A percentile compares a stretch with the other conserved stretches of the same genome.
phyloP scores from a whole-genome alignment of 1,140 invertebrate species.

The Camponotus vicinus region DNA sequence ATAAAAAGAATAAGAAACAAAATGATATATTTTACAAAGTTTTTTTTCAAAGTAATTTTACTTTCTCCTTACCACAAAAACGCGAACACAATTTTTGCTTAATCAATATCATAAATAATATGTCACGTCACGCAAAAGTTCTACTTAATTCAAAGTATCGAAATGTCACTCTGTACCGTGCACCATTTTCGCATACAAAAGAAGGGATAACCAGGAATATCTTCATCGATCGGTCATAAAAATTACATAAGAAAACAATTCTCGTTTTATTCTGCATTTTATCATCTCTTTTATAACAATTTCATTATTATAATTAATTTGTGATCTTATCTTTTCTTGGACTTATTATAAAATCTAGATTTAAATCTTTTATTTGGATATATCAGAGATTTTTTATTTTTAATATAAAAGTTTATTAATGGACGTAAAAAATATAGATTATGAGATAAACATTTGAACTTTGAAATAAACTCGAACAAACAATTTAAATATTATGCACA shows the following conservation, averaged over 20 bases:
- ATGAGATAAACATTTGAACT: too few species aligned
- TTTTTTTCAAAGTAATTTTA: background rate
- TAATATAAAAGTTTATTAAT: too few species aligned
- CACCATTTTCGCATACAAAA: slow-evolving; percentile 38
- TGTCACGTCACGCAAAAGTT: slow-evolving; percentile 1
- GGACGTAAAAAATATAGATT: background rate
- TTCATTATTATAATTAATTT: slow-evolving; percentile 5
- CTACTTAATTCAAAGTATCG: slow-evolving; percentile 29
- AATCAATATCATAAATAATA: slow-evolving; percentile 32
- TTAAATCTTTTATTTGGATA: background rate
- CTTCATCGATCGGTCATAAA: slow-evolving; percentile 60
- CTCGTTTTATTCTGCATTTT: background rate
- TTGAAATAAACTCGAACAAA: too few species aligned
- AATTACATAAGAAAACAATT: slow-evolving; percentile 31
- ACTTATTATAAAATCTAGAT: background rate
- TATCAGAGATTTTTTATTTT: background rate
- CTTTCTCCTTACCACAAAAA: background rate
- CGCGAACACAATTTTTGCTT: background rate
- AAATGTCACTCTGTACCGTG: slow-evolving; percentile 39
- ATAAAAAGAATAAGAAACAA: background rate
- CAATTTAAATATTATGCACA: too few species aligned
- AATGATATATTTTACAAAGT: background rate
- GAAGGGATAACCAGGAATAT: slow-evolving; percentile 14
- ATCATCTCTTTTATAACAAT: background rate
- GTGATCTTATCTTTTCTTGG: background rate